Percentiles rank a stretch among this genome's conserved stretches.
Evolutionary conservation across 35 echinoderm and acorn worm genomes (phyloP).

Genomic region (Ophioderma brevispina): DNA sequence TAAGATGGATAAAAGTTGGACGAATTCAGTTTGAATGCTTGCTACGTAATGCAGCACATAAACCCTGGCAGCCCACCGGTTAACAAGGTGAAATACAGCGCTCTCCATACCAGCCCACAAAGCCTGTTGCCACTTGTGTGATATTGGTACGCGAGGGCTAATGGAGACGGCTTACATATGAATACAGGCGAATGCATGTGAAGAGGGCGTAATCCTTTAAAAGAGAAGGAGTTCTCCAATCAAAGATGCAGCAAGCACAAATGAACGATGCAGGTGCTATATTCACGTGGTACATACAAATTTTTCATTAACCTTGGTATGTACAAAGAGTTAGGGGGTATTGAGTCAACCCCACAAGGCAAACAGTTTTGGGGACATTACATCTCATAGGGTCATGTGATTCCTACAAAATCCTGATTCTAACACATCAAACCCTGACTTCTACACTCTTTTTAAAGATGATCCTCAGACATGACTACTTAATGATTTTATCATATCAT

Average conservation of each 20-base stretch:
- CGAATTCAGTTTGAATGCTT: constrained; percentile 61
- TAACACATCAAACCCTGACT: too few relatives aligned
- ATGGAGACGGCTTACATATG: constrained; percentile 58
- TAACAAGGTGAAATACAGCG: background rate
- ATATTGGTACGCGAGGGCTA: constrained; percentile 81
- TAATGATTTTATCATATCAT: too few relatives aligned
- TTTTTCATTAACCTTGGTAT: too few relatives aligned
- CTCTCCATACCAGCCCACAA: constrained; percentile 9
- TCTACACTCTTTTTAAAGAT: too few relatives aligned
- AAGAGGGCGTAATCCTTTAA: constrained; percentile 44
- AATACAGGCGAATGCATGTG: constrained; percentile 33
- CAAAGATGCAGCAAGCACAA: background rate
- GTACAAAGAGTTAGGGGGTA: too few relatives aligned
- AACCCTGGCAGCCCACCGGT: constrained; percentile 41
- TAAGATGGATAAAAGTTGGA: constrained; percentile 56
- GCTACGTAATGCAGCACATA: constrained; percentile 8
- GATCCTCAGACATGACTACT: too few relatives aligned
- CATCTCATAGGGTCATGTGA: too few relatives aligned
- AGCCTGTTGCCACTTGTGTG: constrained; percentile 51
- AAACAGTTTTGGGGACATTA: too few relatives aligned
- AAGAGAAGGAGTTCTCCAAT: constrained; percentile 18
- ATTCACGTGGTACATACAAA: too few relatives aligned
- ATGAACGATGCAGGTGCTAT: background rate
- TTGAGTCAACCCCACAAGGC: too few relatives aligned
- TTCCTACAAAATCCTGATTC: too few relatives aligned